Conservation (phyloP, 2,113 vertebrate genomes). For the Thomomys bottae region DNA sequence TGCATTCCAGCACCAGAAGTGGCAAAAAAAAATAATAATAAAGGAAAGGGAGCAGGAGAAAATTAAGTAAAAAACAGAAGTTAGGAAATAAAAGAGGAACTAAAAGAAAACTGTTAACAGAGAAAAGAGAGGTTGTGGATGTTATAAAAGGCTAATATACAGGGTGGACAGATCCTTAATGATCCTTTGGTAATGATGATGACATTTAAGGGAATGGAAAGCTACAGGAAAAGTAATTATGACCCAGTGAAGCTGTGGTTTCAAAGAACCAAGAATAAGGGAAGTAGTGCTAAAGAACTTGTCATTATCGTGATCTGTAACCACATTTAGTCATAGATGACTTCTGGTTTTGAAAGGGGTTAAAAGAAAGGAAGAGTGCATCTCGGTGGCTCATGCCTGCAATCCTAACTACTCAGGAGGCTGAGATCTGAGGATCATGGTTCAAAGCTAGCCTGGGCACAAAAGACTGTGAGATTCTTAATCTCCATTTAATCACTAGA, state of each 20-base stretch:
- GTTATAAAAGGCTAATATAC: too few relatives aligned
- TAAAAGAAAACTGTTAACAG: conserved; percentile 3
- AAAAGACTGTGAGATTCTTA: too few relatives aligned
- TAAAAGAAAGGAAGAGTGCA: background rate
- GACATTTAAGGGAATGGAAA: background rate
- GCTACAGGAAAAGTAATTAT: background rate
- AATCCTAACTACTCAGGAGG: too few relatives aligned
- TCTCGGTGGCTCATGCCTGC: too few relatives aligned
- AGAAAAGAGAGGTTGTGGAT: background rate
- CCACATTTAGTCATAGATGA: background rate
- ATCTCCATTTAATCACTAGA: too few relatives aligned
- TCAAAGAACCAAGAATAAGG: background rate
- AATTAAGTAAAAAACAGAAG: background rate
- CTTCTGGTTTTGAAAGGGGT: background rate
- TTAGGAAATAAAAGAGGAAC: background rate
- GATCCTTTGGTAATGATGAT: background rate
- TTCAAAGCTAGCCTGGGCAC: too few relatives aligned
- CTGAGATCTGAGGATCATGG: too few relatives aligned
- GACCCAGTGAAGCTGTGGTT: background rate
- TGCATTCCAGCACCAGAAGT: too few relatives aligned
- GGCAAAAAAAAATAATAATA: too few relatives aligned
- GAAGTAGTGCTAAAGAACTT: background rate
- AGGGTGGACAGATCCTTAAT: background rate
- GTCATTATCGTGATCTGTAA: background rate
- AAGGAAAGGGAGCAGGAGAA: conserved; percentile 16